Conservation (phyloP, 1,140 invertebrate species). For the Calosoma granatense region DNA sequence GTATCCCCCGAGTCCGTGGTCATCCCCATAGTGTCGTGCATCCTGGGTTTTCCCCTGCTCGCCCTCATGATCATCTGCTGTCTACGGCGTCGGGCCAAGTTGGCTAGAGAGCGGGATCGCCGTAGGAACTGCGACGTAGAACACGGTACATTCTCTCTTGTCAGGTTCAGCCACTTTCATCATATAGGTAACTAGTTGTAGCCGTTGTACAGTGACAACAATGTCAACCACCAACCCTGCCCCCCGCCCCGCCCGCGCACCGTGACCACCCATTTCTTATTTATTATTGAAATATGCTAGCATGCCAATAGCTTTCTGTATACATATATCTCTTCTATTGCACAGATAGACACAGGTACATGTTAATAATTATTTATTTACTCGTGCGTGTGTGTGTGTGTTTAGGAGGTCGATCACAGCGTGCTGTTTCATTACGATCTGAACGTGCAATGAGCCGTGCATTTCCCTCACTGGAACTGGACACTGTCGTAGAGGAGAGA, state of each 20-base stretch:
- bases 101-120: conserved; percentile 66
- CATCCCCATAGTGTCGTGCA: conserved; percentile 79
- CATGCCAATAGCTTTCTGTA: no score
- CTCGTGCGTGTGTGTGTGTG: no score
- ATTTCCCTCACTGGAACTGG: conserved; percentile 63
- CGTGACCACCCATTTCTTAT: no score
- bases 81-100: conserved; percentile 65
- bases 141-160: conserved; percentile 66
- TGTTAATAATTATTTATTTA: no score
- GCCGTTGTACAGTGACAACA: not conserved
- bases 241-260: no score
- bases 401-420: conserved; percentile 40
- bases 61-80: conserved; percentile 80
- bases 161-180: conserved; percentile 63
- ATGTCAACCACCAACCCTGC: not conserved
- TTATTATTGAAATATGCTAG: no score
- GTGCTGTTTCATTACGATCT: conserved; percentile 54
- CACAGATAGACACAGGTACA: no score
- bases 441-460: conserved; percentile 51
- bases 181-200: conserved; percentile 52
- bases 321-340: no score
- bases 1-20: conserved; percentile 81
- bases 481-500: conserved; percentile 70
- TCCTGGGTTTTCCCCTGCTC: conserved; percentile 75
- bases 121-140: conserved; percentile 66